Conservation (phyloP, 2,113 vertebrate genomes). For the Melanostigma gelatinosum region DNA sequence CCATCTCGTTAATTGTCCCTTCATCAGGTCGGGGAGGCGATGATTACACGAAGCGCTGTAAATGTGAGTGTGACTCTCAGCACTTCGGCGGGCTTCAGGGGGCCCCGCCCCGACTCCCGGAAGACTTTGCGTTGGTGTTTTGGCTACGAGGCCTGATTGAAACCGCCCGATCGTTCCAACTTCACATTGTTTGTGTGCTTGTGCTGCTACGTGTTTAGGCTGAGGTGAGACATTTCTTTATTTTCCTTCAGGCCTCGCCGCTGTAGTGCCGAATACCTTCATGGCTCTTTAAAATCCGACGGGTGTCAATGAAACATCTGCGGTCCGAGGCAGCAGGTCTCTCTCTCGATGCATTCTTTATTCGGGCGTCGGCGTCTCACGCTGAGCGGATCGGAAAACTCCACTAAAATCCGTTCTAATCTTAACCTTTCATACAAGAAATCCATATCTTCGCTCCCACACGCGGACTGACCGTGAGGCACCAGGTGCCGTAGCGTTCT, state of each 20-base stretch:
- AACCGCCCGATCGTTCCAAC: conserved; percentile 51
- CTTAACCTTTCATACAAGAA: conserved; percentile 51
- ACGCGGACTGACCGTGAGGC: background rate
- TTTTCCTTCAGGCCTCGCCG: conserved; percentile 57
- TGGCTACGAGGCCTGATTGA: conserved; percentile 68
- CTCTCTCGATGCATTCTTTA: conserved; percentile 55
- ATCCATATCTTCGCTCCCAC: conserved; percentile 32
- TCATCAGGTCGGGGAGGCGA: conserved; percentile 49
- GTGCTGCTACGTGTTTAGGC: conserved; percentile 72
- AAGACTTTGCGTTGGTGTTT: conserved; percentile 69
- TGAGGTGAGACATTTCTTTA: conserved; percentile 70
- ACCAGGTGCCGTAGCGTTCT: conserved; percentile 53
- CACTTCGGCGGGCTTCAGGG: background rate
- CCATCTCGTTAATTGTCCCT: conserved; percentile 64
- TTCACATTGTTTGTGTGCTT: conserved; percentile 70
- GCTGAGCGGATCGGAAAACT: conserved; percentile 48
- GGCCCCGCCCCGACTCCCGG: conserved; percentile 41
- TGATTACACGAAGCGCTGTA: conserved; percentile 32
- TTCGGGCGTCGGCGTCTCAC: conserved; percentile 50
- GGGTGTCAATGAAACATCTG: background rate
- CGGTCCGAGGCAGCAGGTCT: conserved; percentile 12
- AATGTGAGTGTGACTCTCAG: conserved; percentile 43
- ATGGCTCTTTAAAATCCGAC: conserved; percentile 31
- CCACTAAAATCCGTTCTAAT: conserved; percentile 56
- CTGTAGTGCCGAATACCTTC: conserved; percentile 42